Evolutionary conservation across 2,888 invertebrate genomes (phyloP).

Genomic region (Opisthograptis luteolata): DNA sequence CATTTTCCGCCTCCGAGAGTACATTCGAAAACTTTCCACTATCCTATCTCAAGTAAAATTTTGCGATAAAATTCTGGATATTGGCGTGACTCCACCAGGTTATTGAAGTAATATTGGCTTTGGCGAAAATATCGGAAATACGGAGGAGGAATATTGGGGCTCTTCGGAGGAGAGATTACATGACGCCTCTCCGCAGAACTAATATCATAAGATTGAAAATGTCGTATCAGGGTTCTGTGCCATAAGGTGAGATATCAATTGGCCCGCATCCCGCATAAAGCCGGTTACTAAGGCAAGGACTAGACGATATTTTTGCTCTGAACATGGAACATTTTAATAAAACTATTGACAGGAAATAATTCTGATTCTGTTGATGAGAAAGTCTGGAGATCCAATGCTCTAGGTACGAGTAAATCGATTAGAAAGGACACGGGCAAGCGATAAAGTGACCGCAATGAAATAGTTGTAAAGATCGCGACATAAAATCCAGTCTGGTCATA

Average conservation of each 20-base stretch:
- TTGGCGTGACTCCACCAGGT: conserved; percentile 37
- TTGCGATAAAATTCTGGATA: conserved; percentile 40
- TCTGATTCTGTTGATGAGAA: too few relatives aligned
- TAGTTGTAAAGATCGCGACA: conserved; percentile 11
- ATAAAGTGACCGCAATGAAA: conserved; percentile 19
- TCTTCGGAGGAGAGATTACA: conserved; percentile 41
- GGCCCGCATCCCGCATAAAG: conserved; percentile 3
- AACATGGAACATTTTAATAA: background rate
- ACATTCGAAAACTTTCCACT: background rate
- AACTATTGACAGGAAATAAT: background rate
- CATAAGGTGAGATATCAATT: conserved; percentile 10
- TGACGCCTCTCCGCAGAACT: conserved; percentile 29
- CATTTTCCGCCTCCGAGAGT: background rate
- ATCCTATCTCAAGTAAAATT: conserved; percentile 19
- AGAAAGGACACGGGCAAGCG: conserved; percentile 3
- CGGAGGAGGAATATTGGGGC: conserved; percentile 37
- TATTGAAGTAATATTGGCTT: conserved; percentile 46
- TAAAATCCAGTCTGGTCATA: conserved; percentile 16
- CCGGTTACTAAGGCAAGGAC: background rate
- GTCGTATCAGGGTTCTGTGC: conserved; percentile 10
- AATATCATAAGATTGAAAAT: conserved; percentile 45
- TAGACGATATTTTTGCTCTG: background rate
- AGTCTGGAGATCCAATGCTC: background rate
- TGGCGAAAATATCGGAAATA: conserved; percentile 47
- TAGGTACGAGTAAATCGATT: conserved; percentile 10